phyloP scores from a whole-genome alignment of 2,888 invertebrate species.

The Linyphia triangularis region DNA sequence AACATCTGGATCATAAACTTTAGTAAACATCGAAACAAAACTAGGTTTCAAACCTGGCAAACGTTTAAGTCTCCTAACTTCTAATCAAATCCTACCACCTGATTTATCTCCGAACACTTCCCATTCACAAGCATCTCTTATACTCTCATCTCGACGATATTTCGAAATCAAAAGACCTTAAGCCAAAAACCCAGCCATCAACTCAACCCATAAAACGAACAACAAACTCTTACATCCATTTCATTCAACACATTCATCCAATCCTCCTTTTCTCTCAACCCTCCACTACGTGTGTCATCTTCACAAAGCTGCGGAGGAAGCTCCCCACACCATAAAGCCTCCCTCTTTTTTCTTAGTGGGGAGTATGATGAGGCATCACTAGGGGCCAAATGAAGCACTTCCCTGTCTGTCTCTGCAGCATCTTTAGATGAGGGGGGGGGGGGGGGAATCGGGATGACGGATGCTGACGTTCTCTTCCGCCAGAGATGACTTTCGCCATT shows the following conservation, averaged over 20 bases:
- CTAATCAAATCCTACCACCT: no score
- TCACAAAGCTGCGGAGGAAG: background rate
- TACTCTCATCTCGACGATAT: background rate
- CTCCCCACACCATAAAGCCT: background rate
- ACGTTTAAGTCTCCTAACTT: no score
- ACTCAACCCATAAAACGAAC: no score
- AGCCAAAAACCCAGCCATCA: background rate
- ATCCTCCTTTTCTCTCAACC: background rate
- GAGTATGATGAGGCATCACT: background rate
- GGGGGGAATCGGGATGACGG: background rate
- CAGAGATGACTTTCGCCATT: background rate
- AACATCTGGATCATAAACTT: no score
- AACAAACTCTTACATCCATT: no score
- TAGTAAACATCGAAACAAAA: no score
- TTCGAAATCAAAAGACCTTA: background rate
- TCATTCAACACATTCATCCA: background rate
- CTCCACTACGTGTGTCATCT: background rate
- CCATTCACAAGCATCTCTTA: background rate
- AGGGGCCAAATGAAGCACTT: background rate
- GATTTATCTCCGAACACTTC: background rate
- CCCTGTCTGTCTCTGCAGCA: background rate
- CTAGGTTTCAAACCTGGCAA: no score
- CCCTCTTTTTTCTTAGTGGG: background rate
- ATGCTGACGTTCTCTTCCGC: background rate
- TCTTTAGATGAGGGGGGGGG: background rate